These are phyloP conservation scores for Cosmia pyralina DNA, from an alignment of 2,888 invertebrate genomes.

Conservation along the genomic window DNA sequence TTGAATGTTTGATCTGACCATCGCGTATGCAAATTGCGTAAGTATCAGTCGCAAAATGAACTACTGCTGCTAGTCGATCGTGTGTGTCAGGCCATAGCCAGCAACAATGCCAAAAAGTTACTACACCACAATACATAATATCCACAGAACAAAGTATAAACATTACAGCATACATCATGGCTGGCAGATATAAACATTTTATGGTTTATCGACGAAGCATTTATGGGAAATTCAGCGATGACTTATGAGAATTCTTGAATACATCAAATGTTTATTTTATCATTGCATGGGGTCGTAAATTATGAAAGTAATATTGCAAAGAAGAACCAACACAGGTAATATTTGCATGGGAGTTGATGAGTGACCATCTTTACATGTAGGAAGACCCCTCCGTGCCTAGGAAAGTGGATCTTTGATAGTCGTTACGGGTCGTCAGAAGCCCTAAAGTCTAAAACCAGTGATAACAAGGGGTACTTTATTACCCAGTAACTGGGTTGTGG, in stretches of 20 bases:
- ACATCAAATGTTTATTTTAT: constrained; percentile 58
- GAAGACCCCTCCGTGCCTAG: no score
- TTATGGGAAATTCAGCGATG: constrained; percentile 54
- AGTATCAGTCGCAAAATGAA: background rate
- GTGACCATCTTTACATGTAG: no score
- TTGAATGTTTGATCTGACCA: background rate
- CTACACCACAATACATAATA: constrained; percentile 50
- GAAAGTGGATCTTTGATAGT: no score
- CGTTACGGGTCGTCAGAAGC: no score
- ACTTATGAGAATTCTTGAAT: constrained; percentile 53
- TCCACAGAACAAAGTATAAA: constrained; percentile 49
- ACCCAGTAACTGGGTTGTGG: no score
- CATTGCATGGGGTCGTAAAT: constrained; percentile 59
- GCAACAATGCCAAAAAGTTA: constrained; percentile 54
- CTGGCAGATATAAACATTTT: constrained; percentile 72
- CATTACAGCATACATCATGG: constrained; percentile 60
- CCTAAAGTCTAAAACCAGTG: no score
- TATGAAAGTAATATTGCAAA: constrained; percentile 31
- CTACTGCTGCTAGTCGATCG: no score
- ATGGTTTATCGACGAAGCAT: constrained; percentile 71
- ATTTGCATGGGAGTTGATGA: background rate
- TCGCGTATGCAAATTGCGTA: background rate
- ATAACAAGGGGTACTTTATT: no score
- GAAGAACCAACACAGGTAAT: background rate
- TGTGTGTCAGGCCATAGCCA: constrained; percentile 12